Percentiles rank a stretch among this genome's conserved stretches.
These are phyloP conservation scores for Cichlasoma orientale DNA, from an alignment of 2,797 vertebrate genomes.

Conservation along the genomic window DNA sequence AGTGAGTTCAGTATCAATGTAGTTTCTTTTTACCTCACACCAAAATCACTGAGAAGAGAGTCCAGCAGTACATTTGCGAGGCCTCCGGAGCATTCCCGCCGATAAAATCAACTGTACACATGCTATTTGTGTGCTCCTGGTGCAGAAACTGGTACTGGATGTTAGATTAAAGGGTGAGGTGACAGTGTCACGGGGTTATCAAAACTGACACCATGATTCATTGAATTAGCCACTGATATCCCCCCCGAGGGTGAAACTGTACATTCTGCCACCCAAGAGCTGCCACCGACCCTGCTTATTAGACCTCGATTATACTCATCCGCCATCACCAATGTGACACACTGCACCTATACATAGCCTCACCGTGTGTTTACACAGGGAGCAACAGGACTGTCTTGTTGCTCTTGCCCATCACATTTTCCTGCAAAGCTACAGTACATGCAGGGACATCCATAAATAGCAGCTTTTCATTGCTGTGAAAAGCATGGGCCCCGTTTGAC, in stretches of 20 bases:
- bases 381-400: neutral
- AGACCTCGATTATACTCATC: neutral
- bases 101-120: neutral
- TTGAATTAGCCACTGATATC: slow-evolving; percentile 7
- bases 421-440: neutral
- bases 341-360: slow-evolving; percentile 16
- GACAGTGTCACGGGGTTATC: slow-evolving; percentile 3
- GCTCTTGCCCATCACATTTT: neutral
- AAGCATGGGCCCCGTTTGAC: neutral
- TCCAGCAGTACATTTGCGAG: neutral
- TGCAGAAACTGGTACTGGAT: neutral
- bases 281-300: neutral
- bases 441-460: neutral
- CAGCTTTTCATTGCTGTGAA: neutral
- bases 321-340: neutral
- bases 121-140: neutral
- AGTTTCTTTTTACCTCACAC: neutral
- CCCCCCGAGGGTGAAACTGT: neutral
- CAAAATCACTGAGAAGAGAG: neutral
- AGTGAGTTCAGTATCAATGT: neutral
- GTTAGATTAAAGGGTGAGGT: neutral
- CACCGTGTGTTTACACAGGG: neutral
- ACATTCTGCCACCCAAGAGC: neutral
- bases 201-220: slow-evolving; percentile 13
- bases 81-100: no score